Evolutionary conservation across 2,888 invertebrate genomes (phyloP), one percentile per base, ranked within the genome.

Genomic region (Thumatha senex): DNA sequence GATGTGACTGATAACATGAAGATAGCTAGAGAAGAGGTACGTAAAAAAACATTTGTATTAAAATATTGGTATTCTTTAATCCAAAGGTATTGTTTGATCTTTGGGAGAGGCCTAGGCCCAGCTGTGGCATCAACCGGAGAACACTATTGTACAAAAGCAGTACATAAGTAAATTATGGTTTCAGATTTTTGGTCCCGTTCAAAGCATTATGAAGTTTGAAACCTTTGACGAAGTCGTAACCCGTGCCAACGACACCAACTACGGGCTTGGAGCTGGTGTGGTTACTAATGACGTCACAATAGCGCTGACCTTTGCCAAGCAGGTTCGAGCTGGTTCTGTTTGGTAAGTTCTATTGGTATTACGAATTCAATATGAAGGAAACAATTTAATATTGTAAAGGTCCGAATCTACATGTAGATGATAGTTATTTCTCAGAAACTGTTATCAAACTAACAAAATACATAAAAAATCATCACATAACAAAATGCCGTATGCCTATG

Each of bases 141-240:
- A n/a, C n/a, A n/a, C n/a, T n/a, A n/a, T n/a, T n/a, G n/a, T n/a
- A n/a, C n/a, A n/a, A n/a, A n/a, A n/a, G n/a, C n/a, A n/a, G n/a
- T n/a, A n/a, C n/a, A n/a, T n/a, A n/a, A 5, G 18, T 24, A 24
- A 24, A 24, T 24, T 5, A 24, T 24, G 18, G 7, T 44, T 70
- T 8, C 68, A 97, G 96, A 98, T 98, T 68, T 98, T 98, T 78
- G 98, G 98, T 0, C 98, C 98, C 0, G 98, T 98, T 0, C 97
- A 97, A 86, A 94, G 95, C 49, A 96, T 98, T 63, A 89, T 98
- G 45, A 97, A 96, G 82, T 98, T 98, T 72, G 94, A 95, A 41
- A 94, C 94, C 0, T 86, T 96, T 54, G 95, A 95, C 1, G 98
- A 98, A 82, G 96, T 96, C 0, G 94, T 98, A 40, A 95, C 96